Evolutionary conservation across 2,797 vertebrate species (phyloP).

Genomic region (Alauda arvensis): DNA sequence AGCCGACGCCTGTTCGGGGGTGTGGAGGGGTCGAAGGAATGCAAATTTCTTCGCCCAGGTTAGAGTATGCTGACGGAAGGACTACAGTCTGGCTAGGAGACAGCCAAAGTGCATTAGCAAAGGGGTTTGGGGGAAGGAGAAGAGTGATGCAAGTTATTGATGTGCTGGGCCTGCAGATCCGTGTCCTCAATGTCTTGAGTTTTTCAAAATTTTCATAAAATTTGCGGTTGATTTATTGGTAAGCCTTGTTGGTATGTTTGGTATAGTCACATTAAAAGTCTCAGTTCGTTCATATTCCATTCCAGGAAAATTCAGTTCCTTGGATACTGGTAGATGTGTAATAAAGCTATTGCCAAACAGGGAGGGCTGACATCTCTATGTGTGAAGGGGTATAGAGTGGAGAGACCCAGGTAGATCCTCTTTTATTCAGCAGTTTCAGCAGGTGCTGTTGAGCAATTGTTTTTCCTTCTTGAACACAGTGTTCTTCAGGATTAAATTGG

Average conservation of each 20-base stretch:
- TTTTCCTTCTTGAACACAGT: not conserved
- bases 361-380: not conserved
- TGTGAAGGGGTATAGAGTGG: not conserved
- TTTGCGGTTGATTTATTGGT: not conserved
- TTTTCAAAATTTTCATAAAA: not conserved
- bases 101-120: accelerated
- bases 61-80: not conserved
- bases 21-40: not conserved
- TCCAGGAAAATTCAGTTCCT: not conserved
- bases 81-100: accelerated
- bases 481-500: not conserved
- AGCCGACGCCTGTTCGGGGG: not conserved
- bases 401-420: not conserved
- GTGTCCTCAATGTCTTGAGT: accelerated
- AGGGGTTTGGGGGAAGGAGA: not conserved
- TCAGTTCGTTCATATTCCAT: not conserved
- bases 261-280: not conserved
- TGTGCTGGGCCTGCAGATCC: not conserved
- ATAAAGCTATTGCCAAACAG: not conserved
- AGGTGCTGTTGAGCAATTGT: not conserved
- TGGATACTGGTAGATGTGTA: not conserved
- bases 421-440: not conserved
- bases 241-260: not conserved
- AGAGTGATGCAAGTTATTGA: not conserved
- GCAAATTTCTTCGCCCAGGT: not conserved